Base-by-base conservation (phyloP, 2,888 invertebrate species). In the Cataglyphis cursor region DNA sequence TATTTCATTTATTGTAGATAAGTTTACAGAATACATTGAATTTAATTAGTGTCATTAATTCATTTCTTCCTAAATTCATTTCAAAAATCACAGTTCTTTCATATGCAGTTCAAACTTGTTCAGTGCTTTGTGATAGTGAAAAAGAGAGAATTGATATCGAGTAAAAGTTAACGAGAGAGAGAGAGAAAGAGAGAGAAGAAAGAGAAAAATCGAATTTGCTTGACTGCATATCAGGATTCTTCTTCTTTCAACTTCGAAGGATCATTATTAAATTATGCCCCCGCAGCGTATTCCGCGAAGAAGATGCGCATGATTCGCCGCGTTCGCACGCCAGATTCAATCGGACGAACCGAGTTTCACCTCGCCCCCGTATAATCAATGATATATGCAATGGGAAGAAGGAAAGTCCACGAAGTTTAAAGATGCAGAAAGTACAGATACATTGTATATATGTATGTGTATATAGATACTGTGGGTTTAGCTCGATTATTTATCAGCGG, bases 241-340 rank as follows among this genome's bases (percentile, higher is more conserved):
- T 35, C 31, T 28, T 31, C 10, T 44, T 62, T 31, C 15, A 15
- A 10, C 21, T 54, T 66, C 9, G 38, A 18, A 28, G 51, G 38
- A 76, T 38, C 35, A 54, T 76, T 76, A 66, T 76, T 54, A 66
- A 54, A 66, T 76, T n/a, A 76, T 54, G 41, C 8, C 24, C n/a
- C n/a, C 9, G 66, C 9, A 28, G 38, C 66, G 21, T 48, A n/a
- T 41, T 65, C n/a, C 66, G 12, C 24, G 38, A 48, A 51, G 38
- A 66, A 48, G 41, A n/a, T 18, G 38, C 5, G 2, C 28, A 28
- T 54, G 66, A 54, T 76, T 35, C 38, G 8, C 75, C n/a, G 24
- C 9, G 35, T 76, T 54, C 15, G 54, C 54, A 76, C 66, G 75
- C 51, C 38, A 38, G 75, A 66, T 35, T 66, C 38, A 38, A n/a